Evolutionary conservation across 2,113 vertebrate genomes (phyloP).

Genomic region (Lepidothrix coronata): DNA sequence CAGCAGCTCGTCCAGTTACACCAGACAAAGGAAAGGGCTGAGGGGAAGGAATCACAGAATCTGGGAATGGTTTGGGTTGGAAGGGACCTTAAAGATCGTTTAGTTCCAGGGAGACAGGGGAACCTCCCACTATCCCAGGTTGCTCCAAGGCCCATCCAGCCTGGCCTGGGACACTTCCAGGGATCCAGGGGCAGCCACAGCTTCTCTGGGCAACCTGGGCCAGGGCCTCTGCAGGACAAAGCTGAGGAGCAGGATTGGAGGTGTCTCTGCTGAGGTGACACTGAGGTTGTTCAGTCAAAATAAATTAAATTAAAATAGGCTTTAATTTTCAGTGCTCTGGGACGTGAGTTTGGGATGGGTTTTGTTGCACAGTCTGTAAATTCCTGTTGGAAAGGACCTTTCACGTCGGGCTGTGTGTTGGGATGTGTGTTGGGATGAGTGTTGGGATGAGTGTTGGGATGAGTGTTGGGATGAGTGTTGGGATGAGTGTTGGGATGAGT

Average conservation of each 20-base stretch:
- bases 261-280: fast-evolving
- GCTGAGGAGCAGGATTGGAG: fast-evolving
- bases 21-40: no score
- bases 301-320: background rate
- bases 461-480: no score
- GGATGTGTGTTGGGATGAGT: no score
- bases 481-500: no score
- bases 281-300: background rate
- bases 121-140: fast-evolving
- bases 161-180: background rate
- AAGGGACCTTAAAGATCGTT: background rate
- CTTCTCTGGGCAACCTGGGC: background rate
- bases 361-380: background rate
- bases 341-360: fast-evolving
- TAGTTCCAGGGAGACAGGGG: background rate
- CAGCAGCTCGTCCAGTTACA: background rate
- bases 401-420: no score
- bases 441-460: no score
- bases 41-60: background rate
- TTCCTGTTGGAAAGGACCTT: background rate
- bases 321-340: background rate
- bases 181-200: background rate
- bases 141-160: background rate
- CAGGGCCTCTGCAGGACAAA: background rate
- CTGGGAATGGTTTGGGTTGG: background rate